Percentiles rank a stretch among this genome's conserved stretches.
These are phyloP conservation scores for Saguinus midas DNA, from an alignment of 2,113 vertebrate species.

Conservation along the genomic window DNA sequence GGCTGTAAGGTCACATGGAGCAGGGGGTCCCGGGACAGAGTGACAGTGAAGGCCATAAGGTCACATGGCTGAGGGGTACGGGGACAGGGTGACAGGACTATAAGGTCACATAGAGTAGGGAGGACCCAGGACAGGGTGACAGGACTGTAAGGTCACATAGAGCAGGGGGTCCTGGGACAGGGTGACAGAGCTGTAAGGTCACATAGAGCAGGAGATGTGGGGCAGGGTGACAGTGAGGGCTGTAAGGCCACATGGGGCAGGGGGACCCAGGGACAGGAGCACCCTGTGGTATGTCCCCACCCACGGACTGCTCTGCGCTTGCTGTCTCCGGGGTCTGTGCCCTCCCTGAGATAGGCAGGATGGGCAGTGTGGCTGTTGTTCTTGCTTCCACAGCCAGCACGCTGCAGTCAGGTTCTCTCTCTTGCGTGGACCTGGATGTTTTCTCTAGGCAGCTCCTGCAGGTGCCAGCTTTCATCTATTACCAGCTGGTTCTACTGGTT, in stretches of 20 bases:
- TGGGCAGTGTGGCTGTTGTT: rapidly evolving
- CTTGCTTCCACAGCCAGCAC: rapidly evolving
- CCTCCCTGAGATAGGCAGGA: rapidly evolving
- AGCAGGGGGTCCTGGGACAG: no score
- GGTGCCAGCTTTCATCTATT: rapidly evolving
- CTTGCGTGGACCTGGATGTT: background rate
- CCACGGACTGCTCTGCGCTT: rapidly evolving
- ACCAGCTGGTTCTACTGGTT: background rate
- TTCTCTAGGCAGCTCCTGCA: rapidly evolving
- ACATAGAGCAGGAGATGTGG: no score
- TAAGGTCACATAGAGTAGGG: rapidly evolving
- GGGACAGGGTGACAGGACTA: no score
- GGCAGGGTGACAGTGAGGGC: no score
- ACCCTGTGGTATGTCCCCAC: no score
- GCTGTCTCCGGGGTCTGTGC: background rate
- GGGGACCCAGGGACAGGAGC: no score
- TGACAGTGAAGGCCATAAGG: background rate
- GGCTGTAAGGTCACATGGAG: no score
- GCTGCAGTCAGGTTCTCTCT: rapidly evolving
- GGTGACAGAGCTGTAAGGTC: no score
- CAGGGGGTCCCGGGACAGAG: rapidly evolving
- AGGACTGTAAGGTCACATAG: no score
- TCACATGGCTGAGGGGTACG: no score
- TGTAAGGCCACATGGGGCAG: no score
- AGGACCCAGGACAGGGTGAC: no score